phyloP scores from a whole-genome alignment of 2,113 vertebrate species.

The Brienomyrus brachyistius region DNA sequence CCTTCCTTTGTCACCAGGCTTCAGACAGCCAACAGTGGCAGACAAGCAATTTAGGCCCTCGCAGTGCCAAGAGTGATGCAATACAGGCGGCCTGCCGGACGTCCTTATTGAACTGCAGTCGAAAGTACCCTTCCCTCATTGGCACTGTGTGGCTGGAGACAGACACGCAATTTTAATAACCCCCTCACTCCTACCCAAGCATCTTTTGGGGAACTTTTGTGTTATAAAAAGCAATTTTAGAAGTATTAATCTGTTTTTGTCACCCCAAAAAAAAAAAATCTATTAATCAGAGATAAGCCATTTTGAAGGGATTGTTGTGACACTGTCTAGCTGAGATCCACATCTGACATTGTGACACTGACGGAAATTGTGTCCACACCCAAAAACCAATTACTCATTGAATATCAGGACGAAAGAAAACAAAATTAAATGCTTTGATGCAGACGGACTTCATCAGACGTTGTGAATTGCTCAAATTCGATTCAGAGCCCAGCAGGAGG shows the following conservation, averaged over 20 bases:
- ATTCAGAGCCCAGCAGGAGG: neutral
- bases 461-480: neutral
- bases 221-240: slow-evolving; percentile 29
- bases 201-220: slow-evolving; percentile 22
- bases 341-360: neutral
- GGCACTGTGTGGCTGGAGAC: slow-evolving; percentile 39
- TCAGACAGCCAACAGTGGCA: slow-evolving; percentile 36
- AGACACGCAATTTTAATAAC: slow-evolving; percentile 52
- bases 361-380: neutral
- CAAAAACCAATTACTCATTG: neutral
- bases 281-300: slow-evolving; percentile 26
- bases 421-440: neutral
- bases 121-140: slow-evolving; percentile 51
- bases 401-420: neutral
- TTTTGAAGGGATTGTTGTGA: slow-evolving; percentile 17
- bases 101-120: slow-evolving; percentile 55
- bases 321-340: neutral
- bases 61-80: slow-evolving; percentile 19
- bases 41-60: slow-evolving; percentile 28
- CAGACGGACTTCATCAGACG: neutral
- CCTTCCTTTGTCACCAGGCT: slow-evolving; percentile 36
- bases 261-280: slow-evolving; percentile 29
- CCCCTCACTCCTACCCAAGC: slow-evolving; percentile 28
- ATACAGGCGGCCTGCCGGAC: slow-evolving; percentile 26
- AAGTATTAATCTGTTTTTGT: slow-evolving; percentile 36